Evolutionary conservation across 2,113 vertebrate genomes (phyloP).

Genomic region (Butorides virescens): DNA sequence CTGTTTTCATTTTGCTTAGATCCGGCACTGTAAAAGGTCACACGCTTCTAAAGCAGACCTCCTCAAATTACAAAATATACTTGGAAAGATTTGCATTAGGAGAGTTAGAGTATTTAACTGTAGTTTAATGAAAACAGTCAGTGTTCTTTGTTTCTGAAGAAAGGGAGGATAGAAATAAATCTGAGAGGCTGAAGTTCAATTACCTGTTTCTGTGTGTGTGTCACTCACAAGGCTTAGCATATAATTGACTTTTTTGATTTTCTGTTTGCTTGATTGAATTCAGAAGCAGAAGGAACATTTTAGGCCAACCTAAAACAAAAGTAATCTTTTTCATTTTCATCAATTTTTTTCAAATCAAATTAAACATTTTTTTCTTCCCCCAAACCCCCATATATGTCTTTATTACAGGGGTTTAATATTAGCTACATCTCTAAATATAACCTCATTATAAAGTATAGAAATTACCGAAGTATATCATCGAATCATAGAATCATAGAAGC

Average conservation of each 20-base stretch:
- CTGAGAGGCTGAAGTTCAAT: neutral
- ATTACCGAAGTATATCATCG: neutral
- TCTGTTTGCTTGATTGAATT: conserved; percentile 1
- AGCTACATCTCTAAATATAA: neutral
- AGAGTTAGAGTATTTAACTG: neutral
- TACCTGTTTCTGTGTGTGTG: neutral
- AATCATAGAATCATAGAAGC: no score
- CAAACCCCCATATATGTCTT: neutral
- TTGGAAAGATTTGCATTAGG: neutral
- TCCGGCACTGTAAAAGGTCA: conserved; percentile 28
- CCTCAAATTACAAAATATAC: neutral
- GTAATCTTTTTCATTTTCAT: neutral
- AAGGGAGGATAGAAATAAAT: neutral
- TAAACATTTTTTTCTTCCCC: neutral
- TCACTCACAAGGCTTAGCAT: neutral
- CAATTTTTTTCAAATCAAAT: neutral
- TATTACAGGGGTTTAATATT: neutral
- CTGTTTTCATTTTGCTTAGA: conserved; percentile 34
- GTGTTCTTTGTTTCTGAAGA: neutral
- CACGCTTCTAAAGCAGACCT: neutral
- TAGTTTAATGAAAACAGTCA: conserved; percentile 3
- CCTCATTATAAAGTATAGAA: neutral
- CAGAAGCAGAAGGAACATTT: neutral
- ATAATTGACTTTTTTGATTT: neutral
- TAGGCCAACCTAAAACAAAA: neutral